Evolutionary conservation across 2,113 vertebrate species (phyloP), one percentile per base, ranked within the genome.

Genomic region (Cheilinus undulatus): DNA sequence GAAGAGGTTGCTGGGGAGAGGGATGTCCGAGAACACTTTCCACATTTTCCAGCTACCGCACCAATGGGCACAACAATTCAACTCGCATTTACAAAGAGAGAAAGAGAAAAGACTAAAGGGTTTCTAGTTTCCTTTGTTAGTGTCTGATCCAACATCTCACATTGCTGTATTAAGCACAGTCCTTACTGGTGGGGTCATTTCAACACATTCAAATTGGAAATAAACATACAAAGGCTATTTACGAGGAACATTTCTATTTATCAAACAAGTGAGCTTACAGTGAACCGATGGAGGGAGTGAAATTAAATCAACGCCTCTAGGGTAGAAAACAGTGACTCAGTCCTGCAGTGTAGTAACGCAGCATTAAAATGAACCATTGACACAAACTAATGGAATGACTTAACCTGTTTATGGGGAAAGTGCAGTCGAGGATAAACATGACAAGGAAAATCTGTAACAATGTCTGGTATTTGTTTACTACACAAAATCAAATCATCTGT

Each of bases 381-480:
- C 28, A 60, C 51, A 80, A 72, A 80, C 59, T 51, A 66, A 59
- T 46, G 19, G 5, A 56, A 17, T 61, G 58, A 82, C 71, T 69
- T 80, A 62, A 83, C 53, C 27, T 34, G 46, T 82, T 72, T 75
- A 76, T 14, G 9, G 22, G 11, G 20, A 67, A 63, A 69, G 73
- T 66, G 59, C 36, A 50, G 12, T 73, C 54, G 43, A 59, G 56
- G 56, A 70, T 15, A 79, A 58, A 53, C 27, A 78, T 74, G 64
- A 77, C 66, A 69, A 20, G 12, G 56, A 20, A 59, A 59, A 78
- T 73, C 10, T 56, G 57, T 48, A 49, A 80, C 52, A 58, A 75
- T 71, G 75, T 70, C 61, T 81, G 71, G 54, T 79, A 76, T 82
- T 23, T 81, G 70, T 85, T 85, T 83, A 76, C 51, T 38, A 59